A percentile compares a stretch with the other conserved stretches of the same genome.
Evolutionary conservation across 2,113 vertebrate genomes (phyloP).

Genomic region (Nothobranchius furzeri): DNA sequence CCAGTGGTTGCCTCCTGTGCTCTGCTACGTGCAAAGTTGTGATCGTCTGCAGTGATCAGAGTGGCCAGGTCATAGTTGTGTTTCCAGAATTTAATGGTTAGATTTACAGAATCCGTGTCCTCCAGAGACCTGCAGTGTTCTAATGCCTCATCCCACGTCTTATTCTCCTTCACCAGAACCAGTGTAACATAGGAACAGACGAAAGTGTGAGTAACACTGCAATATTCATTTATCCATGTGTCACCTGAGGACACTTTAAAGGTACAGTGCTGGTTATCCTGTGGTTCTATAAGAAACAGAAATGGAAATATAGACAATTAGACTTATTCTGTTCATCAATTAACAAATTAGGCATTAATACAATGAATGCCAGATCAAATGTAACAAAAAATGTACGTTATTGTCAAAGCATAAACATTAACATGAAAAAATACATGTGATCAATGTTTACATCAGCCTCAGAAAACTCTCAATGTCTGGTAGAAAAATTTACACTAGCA

Average conservation of each 20-base stretch:
- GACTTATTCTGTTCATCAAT: too few species aligned
- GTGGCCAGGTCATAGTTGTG: not conserved
- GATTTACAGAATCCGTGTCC: not conserved
- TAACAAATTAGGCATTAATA: too few species aligned
- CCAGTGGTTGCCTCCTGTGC: not conserved
- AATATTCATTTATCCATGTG: not conserved
- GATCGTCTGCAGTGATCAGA: not conserved
- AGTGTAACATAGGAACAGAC: not conserved
- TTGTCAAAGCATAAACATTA: too few species aligned
- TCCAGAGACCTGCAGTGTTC: not conserved
- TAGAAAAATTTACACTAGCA: too few species aligned
- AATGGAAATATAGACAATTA: not conserved
- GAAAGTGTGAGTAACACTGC: not conserved
- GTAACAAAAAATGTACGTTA: too few species aligned
- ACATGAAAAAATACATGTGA: too few species aligned
- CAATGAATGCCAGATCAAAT: too few species aligned
- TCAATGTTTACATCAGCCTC: too few species aligned
- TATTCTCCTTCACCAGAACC: constrained; percentile 13
- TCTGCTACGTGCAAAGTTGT: not conserved
- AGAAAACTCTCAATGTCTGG: too few species aligned
- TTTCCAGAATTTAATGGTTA: not conserved
- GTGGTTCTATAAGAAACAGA: not conserved
- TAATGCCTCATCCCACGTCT: not conserved
- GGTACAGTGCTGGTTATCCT: not conserved
- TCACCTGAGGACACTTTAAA: accelerated